A percentile compares a stretch with the other conserved stretches of the same genome.
phyloP scores from a whole-genome alignment of 1,140 invertebrate species.

The Diabrotica undecimpunctata region DNA sequence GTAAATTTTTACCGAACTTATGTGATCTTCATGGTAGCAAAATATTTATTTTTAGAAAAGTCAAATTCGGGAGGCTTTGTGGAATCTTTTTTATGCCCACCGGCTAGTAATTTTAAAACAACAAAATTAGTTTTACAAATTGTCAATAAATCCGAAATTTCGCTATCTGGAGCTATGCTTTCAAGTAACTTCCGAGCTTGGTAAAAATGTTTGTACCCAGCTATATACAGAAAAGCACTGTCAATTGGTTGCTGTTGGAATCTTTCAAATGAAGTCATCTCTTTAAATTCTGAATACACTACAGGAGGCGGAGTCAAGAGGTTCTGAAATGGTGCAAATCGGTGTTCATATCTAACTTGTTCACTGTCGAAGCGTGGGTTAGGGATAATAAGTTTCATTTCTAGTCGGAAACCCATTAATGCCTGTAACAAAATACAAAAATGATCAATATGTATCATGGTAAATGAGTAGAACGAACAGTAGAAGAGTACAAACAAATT shows the following conservation, averaged over 20 bases:
- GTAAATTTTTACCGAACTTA: too few species aligned
- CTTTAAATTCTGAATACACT: conserved; percentile 44
- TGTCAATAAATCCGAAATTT: conserved; percentile 74
- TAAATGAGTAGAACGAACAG: too few species aligned
- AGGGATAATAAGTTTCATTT: conserved; percentile 69
- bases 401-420: conserved; percentile 67
- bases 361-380: conserved; percentile 89
- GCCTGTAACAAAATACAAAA: conserved; percentile 55
- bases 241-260: conserved; percentile 47
- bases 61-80: conserved; percentile 83
- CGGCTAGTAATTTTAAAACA: conserved; percentile 85
- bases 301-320: conserved; percentile 85
- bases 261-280: conserved; percentile 55
- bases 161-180: conserved; percentile 73
- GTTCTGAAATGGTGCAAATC: conserved; percentile 83
- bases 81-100: conserved; percentile 87
- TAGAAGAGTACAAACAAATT: too few species aligned
- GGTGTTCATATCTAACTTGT: conserved; percentile 88
- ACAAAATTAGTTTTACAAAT: conserved; percentile 93
- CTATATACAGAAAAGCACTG: conserved; percentile 64
- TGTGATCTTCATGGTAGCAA: conserved; percentile 78
- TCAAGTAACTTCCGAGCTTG: conserved; percentile 83
- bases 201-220: conserved; percentile 87
- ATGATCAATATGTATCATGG: too few species aligned
- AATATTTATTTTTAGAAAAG: conserved; percentile 83